Base-by-base conservation (phyloP, 2,888 invertebrate species). In the Xanthostigma xanthostigma region DNA sequence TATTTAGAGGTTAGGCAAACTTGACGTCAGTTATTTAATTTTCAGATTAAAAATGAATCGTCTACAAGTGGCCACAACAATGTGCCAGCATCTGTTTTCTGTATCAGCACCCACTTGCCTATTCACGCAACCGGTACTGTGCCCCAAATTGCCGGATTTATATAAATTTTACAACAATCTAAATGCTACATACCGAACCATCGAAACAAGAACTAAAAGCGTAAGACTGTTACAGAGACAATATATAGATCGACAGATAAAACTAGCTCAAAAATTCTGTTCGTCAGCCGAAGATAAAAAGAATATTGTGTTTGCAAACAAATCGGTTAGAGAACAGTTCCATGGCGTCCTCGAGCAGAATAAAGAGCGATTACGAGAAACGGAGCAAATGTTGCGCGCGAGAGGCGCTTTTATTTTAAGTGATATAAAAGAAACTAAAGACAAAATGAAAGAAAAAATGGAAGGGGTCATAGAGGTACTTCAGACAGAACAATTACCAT, bases 391-490 rank as follows among this genome's bases (percentile, higher is more conserved):
- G 60, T 62, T 80, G 34, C 70, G 73, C 59, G 73, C 73, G 46
- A 77, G 73, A 55, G 79, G 79, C 52, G 76, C 78, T 57, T 68
- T 75, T 47, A 64, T 85, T 40, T 73, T 84, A 8, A 76, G 79
- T 62, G 84, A 84, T 62, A 78, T 85, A 53, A 74, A 78, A 55
- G 79, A 81, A 61, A 84, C 80, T 1, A 81, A 76, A 59, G 73
- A 78, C 38, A 82, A 79, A 63, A 78, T 84, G 11, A 80, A 76
- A 60, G 81, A 79, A 57, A 79, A 75, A 61, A 74, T 88, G 56
- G 84, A 83, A 61, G 80, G 78, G 64, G 81, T 83, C 55, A 79
- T 87, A 53, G 86, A 84, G 68, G 83, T 78, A 64, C 64, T 64
- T 49, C 14, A 17, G 4, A 17, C 27, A 6, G 27, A 27, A 27